Conservation (phyloP, 2,113 vertebrate species). For the Cephalopterus ornatus region DNA sequence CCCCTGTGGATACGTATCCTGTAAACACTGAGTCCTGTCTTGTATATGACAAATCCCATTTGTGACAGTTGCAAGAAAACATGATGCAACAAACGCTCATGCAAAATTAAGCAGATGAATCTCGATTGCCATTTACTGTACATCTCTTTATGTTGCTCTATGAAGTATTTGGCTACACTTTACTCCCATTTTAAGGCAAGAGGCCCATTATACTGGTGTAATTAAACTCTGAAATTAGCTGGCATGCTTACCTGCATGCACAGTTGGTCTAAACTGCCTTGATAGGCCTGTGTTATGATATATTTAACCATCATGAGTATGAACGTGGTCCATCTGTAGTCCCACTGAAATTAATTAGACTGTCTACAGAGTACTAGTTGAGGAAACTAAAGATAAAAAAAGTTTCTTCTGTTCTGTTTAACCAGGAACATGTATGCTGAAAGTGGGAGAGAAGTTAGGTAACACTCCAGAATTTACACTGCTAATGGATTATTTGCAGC, state of each 20-base stretch:
- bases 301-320: neutral
- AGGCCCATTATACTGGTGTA: neutral
- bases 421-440: neutral
- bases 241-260: neutral
- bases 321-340: neutral
- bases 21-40: neutral
- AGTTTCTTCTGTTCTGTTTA: neutral
- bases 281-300: neutral
- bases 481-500: neutral
- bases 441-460: neutral
- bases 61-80: neutral
- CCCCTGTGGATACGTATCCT: neutral
- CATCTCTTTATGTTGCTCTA: neutral
- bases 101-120: constrained; percentile 13
- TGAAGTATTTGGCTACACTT: neutral
- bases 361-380: neutral
- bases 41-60: neutral
- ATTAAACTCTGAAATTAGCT: neutral
- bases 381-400: neutral
- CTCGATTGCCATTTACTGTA: neutral
- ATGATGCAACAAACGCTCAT: neutral
- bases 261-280: neutral
- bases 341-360: neutral
- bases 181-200: neutral
- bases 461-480: neutral